These are phyloP conservation scores for Argopecten irradians DNA, from an alignment of 1,140 invertebrate genomes.

Conservation along the genomic window DNA sequence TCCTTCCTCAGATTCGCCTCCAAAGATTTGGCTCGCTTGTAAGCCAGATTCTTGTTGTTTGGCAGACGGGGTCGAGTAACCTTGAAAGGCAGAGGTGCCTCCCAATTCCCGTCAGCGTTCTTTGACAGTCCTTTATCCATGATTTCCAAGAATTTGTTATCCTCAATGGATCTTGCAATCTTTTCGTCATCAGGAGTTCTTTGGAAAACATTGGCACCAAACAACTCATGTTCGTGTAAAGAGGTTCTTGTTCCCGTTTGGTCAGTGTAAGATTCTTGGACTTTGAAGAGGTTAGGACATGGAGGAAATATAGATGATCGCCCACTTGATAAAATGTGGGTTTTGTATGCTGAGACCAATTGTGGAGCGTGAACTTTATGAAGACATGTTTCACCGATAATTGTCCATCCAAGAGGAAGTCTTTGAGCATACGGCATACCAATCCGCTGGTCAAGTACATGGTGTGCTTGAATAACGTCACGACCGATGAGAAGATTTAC, in stretches of 20 bases:
- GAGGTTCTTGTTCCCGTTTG: neutral
- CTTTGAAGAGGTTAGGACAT: slow-evolving; percentile 38
- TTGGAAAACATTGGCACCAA: neutral
- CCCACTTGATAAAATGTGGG: slow-evolving; percentile 31
- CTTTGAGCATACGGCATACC: slow-evolving; percentile 43
- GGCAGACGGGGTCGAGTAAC: slow-evolving; percentile 22
- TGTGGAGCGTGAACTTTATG: slow-evolving; percentile 43
- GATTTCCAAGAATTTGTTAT: slow-evolving; percentile 44
- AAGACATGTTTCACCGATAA: slow-evolving; percentile 51
- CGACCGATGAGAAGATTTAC: slow-evolving; percentile 39
- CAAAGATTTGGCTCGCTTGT: slow-evolving; percentile 31
- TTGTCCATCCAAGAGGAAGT: slow-evolving; percentile 42
- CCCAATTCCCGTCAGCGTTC: slow-evolving; percentile 26
- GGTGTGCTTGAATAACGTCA: neutral
- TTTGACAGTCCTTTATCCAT: slow-evolving; percentile 41
- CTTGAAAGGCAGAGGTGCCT: slow-evolving; percentile 45
- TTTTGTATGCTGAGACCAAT: slow-evolving; percentile 43
- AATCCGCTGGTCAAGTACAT: neutral
- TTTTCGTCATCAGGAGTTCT: slow-evolving; percentile 33
- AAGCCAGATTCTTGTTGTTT: slow-evolving; percentile 42
- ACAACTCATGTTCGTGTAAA: neutral
- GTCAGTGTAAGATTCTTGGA: slow-evolving; percentile 33
- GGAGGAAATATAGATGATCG: slow-evolving; percentile 35
- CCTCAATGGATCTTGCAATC: slow-evolving; percentile 35
- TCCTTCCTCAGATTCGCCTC: slow-evolving; percentile 28